Evolutionary conservation across 2,797 vertebrate species (phyloP).

Genomic region (Fundulus diaphanus): DNA sequence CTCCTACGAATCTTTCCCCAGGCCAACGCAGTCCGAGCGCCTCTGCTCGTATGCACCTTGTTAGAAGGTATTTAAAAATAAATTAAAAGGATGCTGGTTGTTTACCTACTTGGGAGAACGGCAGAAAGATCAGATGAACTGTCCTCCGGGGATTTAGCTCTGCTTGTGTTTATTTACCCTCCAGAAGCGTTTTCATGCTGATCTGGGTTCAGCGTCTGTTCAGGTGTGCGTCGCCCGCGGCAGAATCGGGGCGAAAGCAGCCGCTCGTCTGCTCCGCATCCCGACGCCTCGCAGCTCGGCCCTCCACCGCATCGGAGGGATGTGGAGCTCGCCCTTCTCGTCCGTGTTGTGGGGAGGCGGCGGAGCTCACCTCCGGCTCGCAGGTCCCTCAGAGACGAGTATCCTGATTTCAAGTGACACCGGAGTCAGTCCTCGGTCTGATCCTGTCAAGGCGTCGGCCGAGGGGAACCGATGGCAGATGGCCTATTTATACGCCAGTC

Average conservation of each 20-base stretch:
- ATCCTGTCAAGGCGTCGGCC: conserved; percentile 69
- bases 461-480: conserved; percentile 60
- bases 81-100: conserved; percentile 38
- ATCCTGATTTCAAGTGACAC: conserved; percentile 72
- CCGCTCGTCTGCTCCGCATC: conserved; percentile 14
- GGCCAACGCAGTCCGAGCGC: conserved; percentile 19
- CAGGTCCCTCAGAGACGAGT: conserved; percentile 58
- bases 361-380: conserved; percentile 44
- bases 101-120: conserved; percentile 38
- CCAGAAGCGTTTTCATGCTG: conserved; percentile 18
- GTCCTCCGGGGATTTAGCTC: conserved; percentile 1
- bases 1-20: conserved; percentile 26
- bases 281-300: conserved; percentile 9
- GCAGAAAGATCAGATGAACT: conserved; percentile 8
- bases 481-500: conserved; percentile 73
- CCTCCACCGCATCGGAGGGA: conserved; percentile 51
- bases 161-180: conserved; percentile 41
- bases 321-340: conserved; percentile 48
- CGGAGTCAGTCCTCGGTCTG: conserved; percentile 75
- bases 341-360: conserved; percentile 33
- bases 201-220: conserved; percentile 54
- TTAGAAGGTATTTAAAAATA: conserved; percentile 43
- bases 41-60: conserved; percentile 22
- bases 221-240: conserved; percentile 52
- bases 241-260: conserved; percentile 2